Base-by-base conservation (phyloP, 2,113 vertebrate genomes). In the Coreoperca whiteheadi region DNA sequence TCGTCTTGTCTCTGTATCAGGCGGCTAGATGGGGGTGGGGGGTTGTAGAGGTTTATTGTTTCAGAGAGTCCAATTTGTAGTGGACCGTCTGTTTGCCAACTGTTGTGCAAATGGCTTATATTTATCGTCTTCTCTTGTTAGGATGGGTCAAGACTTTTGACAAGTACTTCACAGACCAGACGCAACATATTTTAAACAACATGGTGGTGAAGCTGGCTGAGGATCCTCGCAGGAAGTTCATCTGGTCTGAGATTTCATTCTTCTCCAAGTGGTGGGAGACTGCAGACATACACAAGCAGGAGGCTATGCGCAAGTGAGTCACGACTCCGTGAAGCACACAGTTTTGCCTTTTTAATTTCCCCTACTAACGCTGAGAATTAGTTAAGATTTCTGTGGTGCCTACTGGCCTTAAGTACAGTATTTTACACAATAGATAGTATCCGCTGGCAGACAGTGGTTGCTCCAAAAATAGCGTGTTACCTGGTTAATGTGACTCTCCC, bases 61-160 rank as follows among this genome's bases (percentile, higher is more conserved):
- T 51, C 6, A 66, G 54, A 67, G 10, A 23, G 6, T 43, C 70
- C 74, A 67, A 23, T 46, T 59, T 66, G 30, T 56, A 2, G 39
- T 2, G 28, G 32, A 41, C 34, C 16, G 43, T 32, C 28, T 64
- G 64, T 74, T 66, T 56, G 65, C 73, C 70, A 60, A 43, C 32
- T 34, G 51, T 71, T 72, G 12, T 64, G 54, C 14, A 71, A 70
- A 73, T 75, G 59, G 25, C 39, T 73, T 56, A 46, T 11, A 34
- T 56, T 67, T 48, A 46, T 81, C 32, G 15, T 34, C 48, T 65
- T 83, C 41, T 83, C 30, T 75, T 84, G 20, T 30, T 91, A 99
- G 98, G 98, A 85, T 99, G 98, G 98, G 89, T 99, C 92, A 99
- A 99, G 95, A 99, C 98, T n/a, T 99, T 99, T 37, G 98, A 99